phyloP scores from a whole-genome alignment of 2,113 vertebrate genomes.

The Lasiurus cinereus region DNA sequence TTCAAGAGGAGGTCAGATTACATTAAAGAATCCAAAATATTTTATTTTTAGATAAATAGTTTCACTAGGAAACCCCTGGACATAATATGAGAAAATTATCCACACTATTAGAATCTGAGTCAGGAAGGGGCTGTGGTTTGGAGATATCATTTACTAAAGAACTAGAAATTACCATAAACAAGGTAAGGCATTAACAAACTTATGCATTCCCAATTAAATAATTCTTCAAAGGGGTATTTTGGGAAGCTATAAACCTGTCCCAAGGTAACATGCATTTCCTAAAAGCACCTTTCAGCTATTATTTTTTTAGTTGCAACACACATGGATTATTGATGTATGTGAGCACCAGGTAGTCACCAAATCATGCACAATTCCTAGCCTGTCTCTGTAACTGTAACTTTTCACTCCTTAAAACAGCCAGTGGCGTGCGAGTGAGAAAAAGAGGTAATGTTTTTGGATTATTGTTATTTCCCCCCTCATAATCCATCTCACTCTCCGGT shows the following conservation, averaged over 20 bases:
- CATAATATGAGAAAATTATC: background rate
- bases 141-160: background rate
- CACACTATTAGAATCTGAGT: background rate
- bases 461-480: background rate
- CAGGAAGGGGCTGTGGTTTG: background rate
- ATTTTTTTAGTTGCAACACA: background rate
- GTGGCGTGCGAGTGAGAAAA: background rate
- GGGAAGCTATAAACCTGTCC: background rate
- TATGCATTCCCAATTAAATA: constrained; percentile 1
- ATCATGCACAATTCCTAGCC: background rate
- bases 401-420: background rate
- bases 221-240: background rate
- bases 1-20: background rate
- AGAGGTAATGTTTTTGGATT: background rate
- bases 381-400: rapidly evolving
- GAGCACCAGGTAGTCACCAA: background rate
- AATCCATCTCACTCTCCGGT: background rate
- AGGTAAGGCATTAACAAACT: background rate
- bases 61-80: background rate
- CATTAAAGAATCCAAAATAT: background rate
- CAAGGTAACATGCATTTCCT: background rate
- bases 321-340: background rate
- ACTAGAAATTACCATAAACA: background rate
- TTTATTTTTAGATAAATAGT: background rate
- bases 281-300: background rate